Percentiles rank a stretch among this genome's conserved stretches.
These are phyloP conservation scores for Apis mellifera DNA, from an alignment of 1,140 invertebrate genomes.

Conservation along the genomic window DNA sequence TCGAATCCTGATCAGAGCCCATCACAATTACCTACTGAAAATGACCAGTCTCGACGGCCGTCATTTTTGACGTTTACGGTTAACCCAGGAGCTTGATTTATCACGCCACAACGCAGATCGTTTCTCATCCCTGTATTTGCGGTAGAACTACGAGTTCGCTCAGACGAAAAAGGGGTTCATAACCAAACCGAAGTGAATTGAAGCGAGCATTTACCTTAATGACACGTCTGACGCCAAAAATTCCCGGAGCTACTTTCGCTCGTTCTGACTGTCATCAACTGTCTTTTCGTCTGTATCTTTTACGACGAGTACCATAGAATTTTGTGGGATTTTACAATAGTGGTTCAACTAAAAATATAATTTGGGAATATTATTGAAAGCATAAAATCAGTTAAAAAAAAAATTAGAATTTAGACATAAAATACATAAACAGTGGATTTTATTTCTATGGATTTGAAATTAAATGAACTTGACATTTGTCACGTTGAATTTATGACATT, in stretches of 20 bases:
- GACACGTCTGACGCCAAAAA: constrained; percentile 30
- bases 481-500: too few relatives aligned
- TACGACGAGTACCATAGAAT: background rate
- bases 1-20: constrained; percentile 19
- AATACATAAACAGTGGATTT: background rate
- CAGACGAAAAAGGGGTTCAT: background rate
- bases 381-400: background rate
- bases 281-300: background rate
- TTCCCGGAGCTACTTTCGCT: background rate
- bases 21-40: constrained; percentile 43
- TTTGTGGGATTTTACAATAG: background rate
- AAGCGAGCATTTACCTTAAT: constrained; percentile 31
- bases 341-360: background rate
- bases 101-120: constrained; percentile 8
- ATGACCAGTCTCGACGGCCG: constrained; percentile 17
- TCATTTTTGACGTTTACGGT: constrained; percentile 41
- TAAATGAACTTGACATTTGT: background rate
- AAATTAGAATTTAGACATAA: background rate
- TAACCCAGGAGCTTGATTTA: constrained; percentile 45
- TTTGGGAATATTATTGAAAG: background rate
- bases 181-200: constrained; percentile 10
- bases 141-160: background rate
- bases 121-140: constrained; percentile 30
- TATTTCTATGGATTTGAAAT: background rate
- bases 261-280: background rate